Percentiles rank a stretch among this genome's conserved stretches.
Evolutionary conservation across 2,797 vertebrate species (phyloP).

Genomic region (Macropodus opercularis): DNA sequence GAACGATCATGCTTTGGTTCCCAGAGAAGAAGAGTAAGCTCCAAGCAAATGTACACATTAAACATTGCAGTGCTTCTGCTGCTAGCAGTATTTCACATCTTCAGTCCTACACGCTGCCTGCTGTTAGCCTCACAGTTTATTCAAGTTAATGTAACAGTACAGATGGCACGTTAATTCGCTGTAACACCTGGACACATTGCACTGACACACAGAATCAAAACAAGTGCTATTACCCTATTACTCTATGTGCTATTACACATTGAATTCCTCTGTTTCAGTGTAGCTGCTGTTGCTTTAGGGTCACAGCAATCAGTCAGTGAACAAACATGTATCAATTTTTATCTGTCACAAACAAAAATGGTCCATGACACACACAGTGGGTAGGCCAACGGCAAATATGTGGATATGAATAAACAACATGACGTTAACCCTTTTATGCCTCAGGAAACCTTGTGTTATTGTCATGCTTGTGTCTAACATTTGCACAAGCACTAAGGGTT

Average conservation of each 20-base stretch:
- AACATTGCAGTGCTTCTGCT: constrained; percentile 7
- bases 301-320: constrained; percentile 44
- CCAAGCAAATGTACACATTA: constrained; percentile 4
- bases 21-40: constrained; percentile 8
- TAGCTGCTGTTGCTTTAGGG: constrained; percentile 38
- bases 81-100: constrained; percentile 28
- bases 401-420: constrained; percentile 61
- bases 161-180: constrained; percentile 54
- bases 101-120: constrained; percentile 22
- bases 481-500: constrained; percentile 29
- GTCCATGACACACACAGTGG: constrained; percentile 62
- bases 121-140: constrained; percentile 45
- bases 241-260: too few relatives aligned
- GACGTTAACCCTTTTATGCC: constrained; percentile 59
- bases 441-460: constrained; percentile 47
- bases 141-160: constrained; percentile 53
- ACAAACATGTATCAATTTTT: too few relatives aligned
- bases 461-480: constrained; percentile 46
- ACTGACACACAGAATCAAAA: constrained; percentile 55
- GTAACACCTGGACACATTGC: constrained; percentile 57
- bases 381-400: constrained; percentile 48
- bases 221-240: constrained; percentile 32
- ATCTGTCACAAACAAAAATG: too few relatives aligned
- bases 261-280: constrained; percentile 32
- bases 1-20: not conserved